phyloP scores from a whole-genome alignment of 37 sponge, comb jelly and placozoan genomes.

The Lycopodina hypogea region DNA sequence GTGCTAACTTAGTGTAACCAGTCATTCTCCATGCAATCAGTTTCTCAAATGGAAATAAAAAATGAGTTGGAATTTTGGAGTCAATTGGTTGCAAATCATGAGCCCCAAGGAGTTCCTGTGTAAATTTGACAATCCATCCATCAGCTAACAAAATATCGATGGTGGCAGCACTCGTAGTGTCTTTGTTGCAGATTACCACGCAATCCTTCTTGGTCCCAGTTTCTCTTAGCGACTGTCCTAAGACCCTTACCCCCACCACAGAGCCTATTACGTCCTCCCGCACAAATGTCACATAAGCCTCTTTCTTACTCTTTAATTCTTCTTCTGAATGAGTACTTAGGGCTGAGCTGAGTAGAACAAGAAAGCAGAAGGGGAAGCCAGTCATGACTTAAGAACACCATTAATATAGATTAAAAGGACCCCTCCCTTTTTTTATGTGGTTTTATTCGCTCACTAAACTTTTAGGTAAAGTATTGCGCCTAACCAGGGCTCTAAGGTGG shows the following conservation, averaged over 20 bases:
- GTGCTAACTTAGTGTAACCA: not conserved
- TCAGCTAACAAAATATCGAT: not conserved
- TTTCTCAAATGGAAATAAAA: not conserved
- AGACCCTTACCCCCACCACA: not conserved
- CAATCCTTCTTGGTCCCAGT: not conserved
- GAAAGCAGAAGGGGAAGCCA: too few species aligned
- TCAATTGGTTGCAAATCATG: not conserved
- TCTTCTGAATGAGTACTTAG: too few species aligned
- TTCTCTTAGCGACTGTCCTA: not conserved
- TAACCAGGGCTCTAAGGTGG: too few species aligned
- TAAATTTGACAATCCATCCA: not conserved
- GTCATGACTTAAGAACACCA: too few species aligned
- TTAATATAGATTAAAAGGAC: too few species aligned
- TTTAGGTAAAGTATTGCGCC: too few species aligned
- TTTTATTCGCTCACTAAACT: too few species aligned
- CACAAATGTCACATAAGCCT: slow-evolving; percentile 1
- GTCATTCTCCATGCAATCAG: not conserved
- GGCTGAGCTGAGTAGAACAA: too few species aligned
- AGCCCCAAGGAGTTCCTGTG: not conserved
- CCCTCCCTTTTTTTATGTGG: too few species aligned
- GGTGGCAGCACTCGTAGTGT: not conserved
- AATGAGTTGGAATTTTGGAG: not conserved
- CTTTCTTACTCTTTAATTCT: not conserved
- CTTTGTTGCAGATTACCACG: not conserved
- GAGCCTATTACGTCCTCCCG: not conserved